Evolutionary conservation across 1,140 invertebrate genomes (phyloP).

Genomic region (Micrasema minimum): DNA sequence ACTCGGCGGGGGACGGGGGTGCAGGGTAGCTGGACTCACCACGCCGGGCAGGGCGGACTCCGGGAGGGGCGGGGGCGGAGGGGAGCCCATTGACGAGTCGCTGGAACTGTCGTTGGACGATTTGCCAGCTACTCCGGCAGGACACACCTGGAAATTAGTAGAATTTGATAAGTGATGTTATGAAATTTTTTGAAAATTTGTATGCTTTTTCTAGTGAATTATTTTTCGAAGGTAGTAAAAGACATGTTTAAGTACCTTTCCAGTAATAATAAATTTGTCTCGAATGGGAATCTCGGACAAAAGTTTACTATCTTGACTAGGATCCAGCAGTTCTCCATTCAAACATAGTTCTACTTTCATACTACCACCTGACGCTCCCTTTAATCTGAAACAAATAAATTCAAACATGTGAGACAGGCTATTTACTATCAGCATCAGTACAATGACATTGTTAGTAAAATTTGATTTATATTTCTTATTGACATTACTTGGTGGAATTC

Average conservation of each 20-base stretch:
- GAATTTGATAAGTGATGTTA: background rate
- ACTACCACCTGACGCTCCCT: conserved; percentile 74
- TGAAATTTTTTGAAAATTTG: background rate
- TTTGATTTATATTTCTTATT: no score
- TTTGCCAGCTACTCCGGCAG: conserved; percentile 55
- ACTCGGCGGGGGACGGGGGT: no score
- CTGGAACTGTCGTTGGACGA: conserved; percentile 79
- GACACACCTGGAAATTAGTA: conserved; percentile 40
- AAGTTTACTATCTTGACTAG: conserved; percentile 87
- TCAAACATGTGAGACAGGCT: background rate
- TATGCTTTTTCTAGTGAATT: background rate
- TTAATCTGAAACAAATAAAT: conserved; percentile 66
- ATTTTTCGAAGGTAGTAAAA: no score
- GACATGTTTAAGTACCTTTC: conserved; percentile 70
- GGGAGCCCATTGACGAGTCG: conserved; percentile 89
- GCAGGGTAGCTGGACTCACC: no score
- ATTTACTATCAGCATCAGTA: no score
- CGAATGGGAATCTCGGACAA: conserved; percentile 87
- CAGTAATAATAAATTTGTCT: conserved; percentile 93
- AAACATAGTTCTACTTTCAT: conserved; percentile 90
- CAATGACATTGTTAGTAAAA: no score
- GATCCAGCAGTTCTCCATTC: conserved; percentile 89
- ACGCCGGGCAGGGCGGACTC: conserved; percentile 93
- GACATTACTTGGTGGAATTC: no score
- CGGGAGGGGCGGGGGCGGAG: conserved; percentile 83